Base-by-base conservation (phyloP, 2,113 vertebrate species). In the Narcine bancroftii region DNA sequence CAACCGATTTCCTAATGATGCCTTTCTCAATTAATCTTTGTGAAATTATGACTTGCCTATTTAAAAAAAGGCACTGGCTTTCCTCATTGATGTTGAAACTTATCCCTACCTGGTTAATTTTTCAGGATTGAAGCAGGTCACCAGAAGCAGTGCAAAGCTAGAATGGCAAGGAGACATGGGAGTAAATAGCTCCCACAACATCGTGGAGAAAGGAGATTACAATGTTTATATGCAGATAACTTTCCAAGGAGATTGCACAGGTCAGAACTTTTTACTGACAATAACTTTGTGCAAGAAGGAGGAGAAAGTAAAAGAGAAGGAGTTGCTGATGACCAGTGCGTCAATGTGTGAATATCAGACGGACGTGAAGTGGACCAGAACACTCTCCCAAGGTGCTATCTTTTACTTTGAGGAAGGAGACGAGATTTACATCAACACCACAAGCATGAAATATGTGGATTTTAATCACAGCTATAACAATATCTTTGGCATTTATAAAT, bases 401-500 rank as follows among this genome's bases (percentile, higher is more conserved):
- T 66, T 91, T 26, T 69, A 91, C 19, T 69, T 91, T 19, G 63
- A 69, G 89, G 19, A 29, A 47, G 63, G 19, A 42, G 60, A 66
- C 21, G 29, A 47, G 19, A 66, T 91, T 15, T 66, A 91, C 3
- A 29, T 91, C 89, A 91, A 66, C 39, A 69, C 89, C 89, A 91
- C 89, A 42, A 71, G 56, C 21, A 69, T 91, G 63, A 11, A 69
- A 69, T 69, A 91, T 47, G 89, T 91, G 42, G 89, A 91, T 2
- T 45, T 91, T 47, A 2, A 45, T 33, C 65, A 91, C 63, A 47
- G 9, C 24, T 69, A 69, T 29, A 91, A 69, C 17, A 91, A 91
- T 47, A 91, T 91, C 39, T 91, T 91, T 71, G 89, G 89, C 26
- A 66, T 91, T 69, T 45, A 33, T 26, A 66, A 21, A 91, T 42